These are phyloP conservation scores for Plebejus anna DNA, from an alignment of 2,888 invertebrate species.

Conservation along the genomic window DNA sequence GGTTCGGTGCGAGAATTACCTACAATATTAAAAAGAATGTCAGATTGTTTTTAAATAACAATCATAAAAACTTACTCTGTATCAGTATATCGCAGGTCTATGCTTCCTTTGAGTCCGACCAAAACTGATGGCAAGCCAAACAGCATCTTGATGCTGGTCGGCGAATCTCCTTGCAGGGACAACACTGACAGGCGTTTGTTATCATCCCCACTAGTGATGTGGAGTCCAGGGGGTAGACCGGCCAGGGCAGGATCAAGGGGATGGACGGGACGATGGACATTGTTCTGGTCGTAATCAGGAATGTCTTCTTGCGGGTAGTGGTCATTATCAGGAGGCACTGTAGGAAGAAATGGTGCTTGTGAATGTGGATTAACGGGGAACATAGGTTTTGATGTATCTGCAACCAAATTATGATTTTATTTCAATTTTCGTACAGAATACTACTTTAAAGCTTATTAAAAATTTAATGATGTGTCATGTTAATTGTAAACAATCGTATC, in stretches of 20 bases:
- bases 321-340: slow-evolving; percentile 63
- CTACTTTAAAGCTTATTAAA: too few relatives aligned
- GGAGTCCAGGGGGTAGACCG: slow-evolving; percentile 53
- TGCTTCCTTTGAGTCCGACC: slow-evolving; percentile 92
- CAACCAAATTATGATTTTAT: slow-evolving; percentile 37
- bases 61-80: slow-evolving; percentile 78
- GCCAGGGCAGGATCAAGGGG: slow-evolving; percentile 45
- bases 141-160: slow-evolving; percentile 88
- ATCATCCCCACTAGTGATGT: slow-evolving; percentile 56
- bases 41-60: not conserved
- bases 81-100: slow-evolving; percentile 92
- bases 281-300: slow-evolving; percentile 59
- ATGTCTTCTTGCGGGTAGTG: slow-evolving; percentile 62
- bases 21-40: not conserved
- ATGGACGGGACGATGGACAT: slow-evolving; percentile 56
- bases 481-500: not conserved
- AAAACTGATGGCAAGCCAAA: slow-evolving; percentile 90
- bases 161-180: slow-evolving; percentile 86
- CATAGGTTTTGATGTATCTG: slow-evolving; percentile 51
- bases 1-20: too few relatives aligned
- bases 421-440: not conserved
- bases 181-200: slow-evolving; percentile 76
- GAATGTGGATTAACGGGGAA: slow-evolving; percentile 45
- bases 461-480: too few relatives aligned
- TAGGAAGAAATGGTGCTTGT: slow-evolving; percentile 63